Evolutionary conservation across 2,797 vertebrate species (phyloP).

Genomic region (Alauda arvensis): DNA sequence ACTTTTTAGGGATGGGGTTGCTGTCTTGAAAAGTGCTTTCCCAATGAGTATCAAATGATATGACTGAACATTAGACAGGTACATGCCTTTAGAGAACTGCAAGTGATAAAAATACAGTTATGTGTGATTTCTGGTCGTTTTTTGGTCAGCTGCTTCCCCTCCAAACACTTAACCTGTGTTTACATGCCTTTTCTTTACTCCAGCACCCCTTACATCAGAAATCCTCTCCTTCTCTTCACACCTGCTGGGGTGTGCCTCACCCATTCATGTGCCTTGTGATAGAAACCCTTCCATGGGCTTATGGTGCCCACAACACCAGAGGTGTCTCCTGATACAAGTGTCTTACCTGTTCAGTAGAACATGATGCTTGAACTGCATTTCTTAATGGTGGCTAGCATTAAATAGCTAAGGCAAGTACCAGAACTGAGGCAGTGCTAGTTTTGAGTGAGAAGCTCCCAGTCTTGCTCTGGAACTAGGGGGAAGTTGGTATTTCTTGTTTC

Average conservation of each 20-base stretch:
- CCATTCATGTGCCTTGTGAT: neutral
- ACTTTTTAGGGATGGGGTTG: neutral
- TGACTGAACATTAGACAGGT: neutral
- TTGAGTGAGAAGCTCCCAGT: neutral
- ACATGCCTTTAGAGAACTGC: neutral
- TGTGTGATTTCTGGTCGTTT: neutral
- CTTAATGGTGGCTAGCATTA: neutral
- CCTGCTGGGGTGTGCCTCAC: neutral
- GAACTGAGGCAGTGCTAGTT: neutral
- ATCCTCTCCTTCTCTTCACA: neutral
- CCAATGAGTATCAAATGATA: neutral
- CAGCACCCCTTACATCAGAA: neutral
- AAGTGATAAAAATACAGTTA: neutral
- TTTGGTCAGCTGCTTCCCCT: neutral
- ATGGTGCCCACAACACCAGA: neutral
- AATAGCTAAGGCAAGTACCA: neutral
- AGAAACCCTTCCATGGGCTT: neutral
- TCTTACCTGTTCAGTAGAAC: neutral
- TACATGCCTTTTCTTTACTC: neutral
- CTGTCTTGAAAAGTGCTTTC: neutral
- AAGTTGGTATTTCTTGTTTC: neutral
- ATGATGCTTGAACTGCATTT: neutral
- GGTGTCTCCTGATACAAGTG: neutral
- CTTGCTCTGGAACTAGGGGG: neutral
- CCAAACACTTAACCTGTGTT: neutral